phyloP scores from a whole-genome alignment of 2,888 invertebrate species.

The Agonopterix heracliana region DNA sequence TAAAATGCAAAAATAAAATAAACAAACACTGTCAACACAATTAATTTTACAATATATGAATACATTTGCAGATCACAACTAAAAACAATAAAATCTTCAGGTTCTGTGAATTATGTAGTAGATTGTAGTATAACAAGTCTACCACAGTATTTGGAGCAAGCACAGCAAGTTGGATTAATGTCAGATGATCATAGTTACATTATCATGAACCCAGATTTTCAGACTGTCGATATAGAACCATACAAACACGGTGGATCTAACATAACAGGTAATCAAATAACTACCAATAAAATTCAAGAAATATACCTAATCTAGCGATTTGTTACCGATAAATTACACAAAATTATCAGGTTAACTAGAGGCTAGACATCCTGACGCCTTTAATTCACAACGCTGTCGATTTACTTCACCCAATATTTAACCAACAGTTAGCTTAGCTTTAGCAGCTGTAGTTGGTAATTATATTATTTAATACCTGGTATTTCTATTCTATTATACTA shows the following conservation, averaged over 20 bases:
- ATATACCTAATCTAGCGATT: too few relatives aligned
- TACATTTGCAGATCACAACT: constrained; percentile 72
- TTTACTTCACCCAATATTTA: too few relatives aligned
- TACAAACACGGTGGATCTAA: constrained; percentile 89
- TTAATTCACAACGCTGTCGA: too few relatives aligned
- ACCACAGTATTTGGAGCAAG: constrained; percentile 70
- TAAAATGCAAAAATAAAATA: too few relatives aligned
- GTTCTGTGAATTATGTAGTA: constrained; percentile 83
- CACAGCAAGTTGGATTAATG: constrained; percentile 91
- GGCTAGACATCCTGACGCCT: too few relatives aligned
- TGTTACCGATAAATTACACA: too few relatives aligned
- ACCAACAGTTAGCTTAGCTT: too few relatives aligned
- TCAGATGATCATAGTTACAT: constrained; percentile 86
- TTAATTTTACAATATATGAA: neutral
- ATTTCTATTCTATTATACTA: too few relatives aligned
- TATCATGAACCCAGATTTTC: constrained; percentile 87
- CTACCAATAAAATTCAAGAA: neutral
- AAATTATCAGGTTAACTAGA: too few relatives aligned
- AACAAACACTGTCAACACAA: neutral
- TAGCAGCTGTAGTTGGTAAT: too few relatives aligned
- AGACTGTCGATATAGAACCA: constrained; percentile 85
- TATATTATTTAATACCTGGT: too few relatives aligned
- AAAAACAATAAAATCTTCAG: constrained; percentile 81
- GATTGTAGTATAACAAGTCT: constrained; percentile 79
- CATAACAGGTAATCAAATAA: constrained; percentile 78